Evolutionary conservation across 2,797 vertebrate genomes (phyloP).

Genomic region (Glossophaga mutica): DNA sequence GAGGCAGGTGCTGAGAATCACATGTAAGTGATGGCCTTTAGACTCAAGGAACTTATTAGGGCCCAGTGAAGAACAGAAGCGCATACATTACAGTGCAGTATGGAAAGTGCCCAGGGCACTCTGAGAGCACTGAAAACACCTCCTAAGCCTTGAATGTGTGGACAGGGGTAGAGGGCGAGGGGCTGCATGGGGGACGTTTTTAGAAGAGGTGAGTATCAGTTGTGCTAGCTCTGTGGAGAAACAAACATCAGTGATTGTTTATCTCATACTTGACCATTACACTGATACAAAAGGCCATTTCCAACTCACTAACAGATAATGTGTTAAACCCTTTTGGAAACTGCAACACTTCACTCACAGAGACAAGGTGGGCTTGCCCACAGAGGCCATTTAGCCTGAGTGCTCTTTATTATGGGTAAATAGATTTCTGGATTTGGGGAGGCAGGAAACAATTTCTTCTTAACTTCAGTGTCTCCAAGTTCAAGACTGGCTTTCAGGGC

Average conservation of each 20-base stretch:
- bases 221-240: not conserved
- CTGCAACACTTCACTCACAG: not conserved
- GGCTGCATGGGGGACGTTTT: not conserved
- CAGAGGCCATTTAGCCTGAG: fast-evolving
- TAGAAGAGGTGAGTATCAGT: not conserved
- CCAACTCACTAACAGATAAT: not conserved
- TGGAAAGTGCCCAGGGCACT: not conserved
- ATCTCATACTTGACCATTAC: not conserved
- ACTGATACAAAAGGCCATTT: not conserved
- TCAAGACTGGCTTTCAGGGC: not conserved
- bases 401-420: not conserved
- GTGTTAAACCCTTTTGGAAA: not conserved
- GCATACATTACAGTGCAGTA: not conserved
- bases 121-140: not conserved
- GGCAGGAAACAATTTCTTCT: not conserved
- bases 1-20: not conserved
- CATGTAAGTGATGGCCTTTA: not conserved
- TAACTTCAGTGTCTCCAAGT: not conserved
- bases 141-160: not conserved
- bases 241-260: not conserved
- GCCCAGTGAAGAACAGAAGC: not conserved
- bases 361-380: not conserved
- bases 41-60: not conserved
- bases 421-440: not conserved
- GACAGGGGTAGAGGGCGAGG: not conserved